Conservation (phyloP, 2,113 vertebrate species). For the Mustela lutreola region DNA sequence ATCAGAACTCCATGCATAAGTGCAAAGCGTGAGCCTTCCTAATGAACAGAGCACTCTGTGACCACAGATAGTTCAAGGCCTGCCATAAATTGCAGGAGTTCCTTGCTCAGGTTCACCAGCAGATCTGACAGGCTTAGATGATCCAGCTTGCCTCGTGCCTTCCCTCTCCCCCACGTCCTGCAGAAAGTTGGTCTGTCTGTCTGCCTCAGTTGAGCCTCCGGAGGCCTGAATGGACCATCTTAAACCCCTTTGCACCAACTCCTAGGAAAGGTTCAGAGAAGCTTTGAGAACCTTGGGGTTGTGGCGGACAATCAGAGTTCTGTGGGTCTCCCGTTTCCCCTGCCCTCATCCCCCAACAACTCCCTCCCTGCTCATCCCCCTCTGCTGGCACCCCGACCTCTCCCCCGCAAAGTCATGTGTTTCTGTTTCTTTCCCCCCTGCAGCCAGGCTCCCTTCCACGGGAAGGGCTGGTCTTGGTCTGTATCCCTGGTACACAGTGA, state of each 20-base stretch:
- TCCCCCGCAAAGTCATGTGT: not conserved
- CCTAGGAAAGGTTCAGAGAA: not conserved
- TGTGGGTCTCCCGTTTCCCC: not conserved
- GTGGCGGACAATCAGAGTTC: not conserved
- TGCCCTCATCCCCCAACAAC: not conserved
- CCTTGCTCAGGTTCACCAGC: slow-evolving; percentile 49
- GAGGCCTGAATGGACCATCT: not conserved
- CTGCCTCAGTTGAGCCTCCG: not conserved
- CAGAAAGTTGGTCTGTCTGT: not conserved
- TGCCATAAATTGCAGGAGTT: slow-evolving; percentile 72
- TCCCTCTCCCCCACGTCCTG: not conserved
- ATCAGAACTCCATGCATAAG: slow-evolving; percentile 77
- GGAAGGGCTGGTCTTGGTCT: not conserved
- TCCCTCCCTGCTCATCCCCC: not conserved
- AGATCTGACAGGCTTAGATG: slow-evolving; percentile 41
- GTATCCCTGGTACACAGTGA: not conserved
- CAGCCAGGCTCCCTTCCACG: not conserved
- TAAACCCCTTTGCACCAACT: not conserved
- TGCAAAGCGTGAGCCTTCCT: slow-evolving; percentile 66
- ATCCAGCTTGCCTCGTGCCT: slow-evolving; percentile 37
- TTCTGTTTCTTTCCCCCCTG: not conserved
- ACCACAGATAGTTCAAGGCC: slow-evolving; percentile 76
- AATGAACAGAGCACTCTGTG: slow-evolving; percentile 70
- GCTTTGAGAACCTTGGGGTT: not conserved
- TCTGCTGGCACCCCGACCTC: not conserved